phyloP scores from a whole-genome alignment of 23 tunicate species.

The Styela clava region DNA sequence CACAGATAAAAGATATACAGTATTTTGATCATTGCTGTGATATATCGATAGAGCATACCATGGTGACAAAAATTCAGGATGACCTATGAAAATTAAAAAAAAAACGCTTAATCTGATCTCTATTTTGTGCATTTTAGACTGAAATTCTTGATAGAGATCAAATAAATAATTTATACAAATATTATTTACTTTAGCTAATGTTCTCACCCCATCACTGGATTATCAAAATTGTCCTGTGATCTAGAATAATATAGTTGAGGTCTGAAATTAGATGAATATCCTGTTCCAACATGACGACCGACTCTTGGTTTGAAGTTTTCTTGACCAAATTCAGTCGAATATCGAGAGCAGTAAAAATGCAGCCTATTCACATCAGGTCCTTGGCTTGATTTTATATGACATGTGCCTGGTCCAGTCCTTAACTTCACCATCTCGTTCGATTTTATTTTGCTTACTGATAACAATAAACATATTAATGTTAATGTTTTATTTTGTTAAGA shows the following conservation, averaged over 20 bases:
- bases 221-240: conserved; percentile 69
- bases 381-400: conserved; percentile 66
- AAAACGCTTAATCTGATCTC: too few relatives aligned
- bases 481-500: too few relatives aligned
- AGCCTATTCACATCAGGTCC: conserved; percentile 48
- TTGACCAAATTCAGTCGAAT: conserved; percentile 61
- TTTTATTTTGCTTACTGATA: not conserved
- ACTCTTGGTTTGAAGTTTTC: conserved; percentile 61
- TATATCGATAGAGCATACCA: not conserved
- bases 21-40: not conserved
- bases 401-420: conserved; percentile 63
- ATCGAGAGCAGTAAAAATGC: conserved; percentile 77
- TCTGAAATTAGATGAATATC: conserved; percentile 85
- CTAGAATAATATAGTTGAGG: conserved; percentile 86
- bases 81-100: too few relatives aligned
- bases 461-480: too few relatives aligned
- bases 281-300: conserved; percentile 75
- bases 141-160: too few relatives aligned
- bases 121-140: too few relatives aligned
- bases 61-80: not conserved
- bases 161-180: too few relatives aligned
- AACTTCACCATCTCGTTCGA: conserved; percentile 54
- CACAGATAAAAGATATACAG: not conserved
- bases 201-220: conserved; percentile 85
- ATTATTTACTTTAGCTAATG: too few relatives aligned